These are phyloP conservation scores for Aphidoletes aphidimyza DNA, from an alignment of 2,888 invertebrate species.

Conservation along the genomic window DNA sequence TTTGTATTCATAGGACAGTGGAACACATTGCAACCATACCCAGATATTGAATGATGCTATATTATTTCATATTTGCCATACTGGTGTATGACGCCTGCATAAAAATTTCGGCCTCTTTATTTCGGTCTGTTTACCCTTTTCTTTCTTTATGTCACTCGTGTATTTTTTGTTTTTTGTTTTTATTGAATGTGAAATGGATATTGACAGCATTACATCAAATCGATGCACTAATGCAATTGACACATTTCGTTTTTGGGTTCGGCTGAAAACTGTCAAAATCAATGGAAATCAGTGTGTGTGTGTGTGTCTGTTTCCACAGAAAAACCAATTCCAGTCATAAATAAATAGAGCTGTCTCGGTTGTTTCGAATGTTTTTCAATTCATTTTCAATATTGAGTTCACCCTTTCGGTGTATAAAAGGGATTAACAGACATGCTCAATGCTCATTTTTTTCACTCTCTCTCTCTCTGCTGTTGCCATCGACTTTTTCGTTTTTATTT, in stretches of 20 bases:
- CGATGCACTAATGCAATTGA: constrained; percentile 51
- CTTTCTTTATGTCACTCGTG: too few species aligned
- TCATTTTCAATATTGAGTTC: background rate
- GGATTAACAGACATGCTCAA: constrained; percentile 1
- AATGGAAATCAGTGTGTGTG: background rate
- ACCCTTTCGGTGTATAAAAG: background rate
- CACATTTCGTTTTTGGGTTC: constrained; percentile 9
- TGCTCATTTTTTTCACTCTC: background rate
- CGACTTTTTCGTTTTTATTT: background rate
- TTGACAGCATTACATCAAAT: constrained; percentile 49
- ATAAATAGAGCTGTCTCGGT: constrained; percentile 14
- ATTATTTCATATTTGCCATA: constrained; percentile 27
- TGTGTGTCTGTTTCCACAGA: too few species aligned
- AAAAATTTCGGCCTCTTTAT: background rate
- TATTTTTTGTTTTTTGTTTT: background rate
- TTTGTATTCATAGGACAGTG: background rate
- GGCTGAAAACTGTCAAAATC: constrained; percentile 8
- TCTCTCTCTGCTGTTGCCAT: background rate
- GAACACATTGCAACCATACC: constrained; percentile 31
- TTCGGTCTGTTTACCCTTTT: background rate
- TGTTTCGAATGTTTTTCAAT: background rate
- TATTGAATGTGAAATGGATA: constrained; percentile 35
- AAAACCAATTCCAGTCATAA: background rate
- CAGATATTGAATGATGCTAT: background rate
- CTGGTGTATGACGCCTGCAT: constrained; percentile 3